A percentile compares a stretch with the other conserved stretches of the same genome.
Evolutionary conservation across 2,888 invertebrate genomes (phyloP).

Genomic region (Pristionchus entomophagus): DNA sequence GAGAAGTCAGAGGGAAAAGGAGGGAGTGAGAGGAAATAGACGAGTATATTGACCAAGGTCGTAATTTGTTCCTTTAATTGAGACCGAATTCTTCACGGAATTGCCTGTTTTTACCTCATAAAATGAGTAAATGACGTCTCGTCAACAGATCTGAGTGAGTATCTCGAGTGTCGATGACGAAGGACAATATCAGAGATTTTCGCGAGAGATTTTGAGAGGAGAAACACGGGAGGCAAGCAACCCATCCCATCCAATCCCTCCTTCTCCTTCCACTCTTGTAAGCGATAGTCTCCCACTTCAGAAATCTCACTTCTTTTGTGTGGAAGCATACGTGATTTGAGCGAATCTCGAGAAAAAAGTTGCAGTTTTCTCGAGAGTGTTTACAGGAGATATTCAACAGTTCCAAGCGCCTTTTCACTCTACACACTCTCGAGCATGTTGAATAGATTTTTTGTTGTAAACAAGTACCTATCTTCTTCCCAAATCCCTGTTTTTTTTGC

Average conservation of each 20-base stretch:
- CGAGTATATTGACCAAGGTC: no score
- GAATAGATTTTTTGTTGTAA: no score
- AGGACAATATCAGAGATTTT: conserved; percentile 7
- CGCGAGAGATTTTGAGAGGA: background rate
- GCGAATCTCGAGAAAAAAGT: conserved; percentile 15
- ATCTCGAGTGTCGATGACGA: conserved; percentile 30
- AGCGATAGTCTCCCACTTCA: background rate
- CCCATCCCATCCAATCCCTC: no score
- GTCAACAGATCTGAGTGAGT: background rate
- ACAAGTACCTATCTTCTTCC: no score
- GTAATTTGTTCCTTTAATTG: no score
- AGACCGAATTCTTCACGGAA: no score
- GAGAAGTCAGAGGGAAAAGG: background rate
- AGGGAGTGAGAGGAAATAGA: no score
- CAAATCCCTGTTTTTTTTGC: no score
- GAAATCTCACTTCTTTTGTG: conserved; percentile 6
- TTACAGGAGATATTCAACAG: background rate
- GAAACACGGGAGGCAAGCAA: background rate
- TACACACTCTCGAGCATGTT: no score
- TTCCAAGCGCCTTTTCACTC: background rate
- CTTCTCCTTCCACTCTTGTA: background rate
- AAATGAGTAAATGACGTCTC: background rate
- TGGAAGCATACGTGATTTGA: background rate
- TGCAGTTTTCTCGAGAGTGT: conserved; percentile 18
- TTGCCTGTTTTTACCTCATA: background rate